Conservation (phyloP, 2,113 vertebrate species). For the Nicator chloris region DNA sequence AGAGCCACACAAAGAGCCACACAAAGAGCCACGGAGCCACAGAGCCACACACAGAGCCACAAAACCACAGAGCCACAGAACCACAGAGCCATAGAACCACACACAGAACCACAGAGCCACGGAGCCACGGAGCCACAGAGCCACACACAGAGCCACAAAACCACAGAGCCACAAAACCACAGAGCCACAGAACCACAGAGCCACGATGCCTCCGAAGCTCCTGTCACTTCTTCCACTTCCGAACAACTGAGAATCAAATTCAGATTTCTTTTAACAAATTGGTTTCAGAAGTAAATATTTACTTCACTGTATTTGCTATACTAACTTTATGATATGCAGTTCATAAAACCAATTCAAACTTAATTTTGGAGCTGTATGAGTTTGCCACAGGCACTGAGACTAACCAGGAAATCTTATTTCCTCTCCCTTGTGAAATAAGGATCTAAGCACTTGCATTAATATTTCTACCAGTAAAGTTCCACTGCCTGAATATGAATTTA, state of each 20-base stretch:
- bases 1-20: too few relatives aligned
- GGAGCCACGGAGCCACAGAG: too few relatives aligned
- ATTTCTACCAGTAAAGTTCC: background rate
- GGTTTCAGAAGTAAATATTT: background rate
- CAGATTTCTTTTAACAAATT: background rate
- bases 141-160: too few relatives aligned
- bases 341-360: background rate
- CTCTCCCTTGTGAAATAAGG: background rate
- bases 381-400: background rate
- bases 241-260: background rate
- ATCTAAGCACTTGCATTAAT: background rate
- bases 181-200: background rate
- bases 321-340: background rate
- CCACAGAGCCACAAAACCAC: too few relatives aligned
- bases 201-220: background rate
- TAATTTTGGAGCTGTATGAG: background rate
- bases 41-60: too few relatives aligned
- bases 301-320: background rate
- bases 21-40: too few relatives aligned
- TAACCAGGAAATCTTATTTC: background rate
- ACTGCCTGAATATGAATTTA: background rate
- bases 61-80: background rate
- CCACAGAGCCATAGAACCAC: too few relatives aligned
- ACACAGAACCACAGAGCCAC: too few relatives aligned
- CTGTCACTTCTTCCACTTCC: background rate